A percentile compares a stretch with the other conserved stretches of the same genome.
Evolutionary conservation across 2,797 vertebrate genomes (phyloP).

Genomic region (Sebastiscus tertius): DNA sequence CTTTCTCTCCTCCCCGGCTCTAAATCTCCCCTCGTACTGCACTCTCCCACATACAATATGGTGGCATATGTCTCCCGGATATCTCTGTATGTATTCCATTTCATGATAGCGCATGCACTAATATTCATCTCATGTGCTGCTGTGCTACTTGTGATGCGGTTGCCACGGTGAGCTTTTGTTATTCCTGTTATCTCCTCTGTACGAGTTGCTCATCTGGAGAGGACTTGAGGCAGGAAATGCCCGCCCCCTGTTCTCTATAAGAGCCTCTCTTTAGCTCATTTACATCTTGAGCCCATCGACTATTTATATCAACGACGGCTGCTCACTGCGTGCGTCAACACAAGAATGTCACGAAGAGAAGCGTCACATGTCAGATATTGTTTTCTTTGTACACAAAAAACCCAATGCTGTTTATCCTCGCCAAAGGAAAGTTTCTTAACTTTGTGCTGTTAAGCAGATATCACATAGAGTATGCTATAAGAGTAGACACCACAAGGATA

Average conservation of each 20-base stretch:
- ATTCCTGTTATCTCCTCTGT: constrained; percentile 22
- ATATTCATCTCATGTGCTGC: background rate
- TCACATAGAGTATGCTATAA: too few relatives aligned
- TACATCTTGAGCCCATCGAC: background rate
- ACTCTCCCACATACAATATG: background rate
- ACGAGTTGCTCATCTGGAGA: constrained; percentile 27
- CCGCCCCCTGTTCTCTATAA: constrained; percentile 2
- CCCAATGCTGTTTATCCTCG: background rate
- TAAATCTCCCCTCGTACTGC: background rate
- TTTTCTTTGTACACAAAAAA: background rate
- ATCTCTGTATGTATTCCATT: constrained; percentile 6
- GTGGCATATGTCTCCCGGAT: background rate
- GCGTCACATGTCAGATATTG: background rate
- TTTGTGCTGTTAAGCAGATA: too few relatives aligned
- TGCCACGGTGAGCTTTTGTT: constrained; percentile 30
- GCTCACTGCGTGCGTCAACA: background rate
- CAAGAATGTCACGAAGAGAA: background rate
- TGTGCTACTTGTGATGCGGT: constrained; percentile 5
- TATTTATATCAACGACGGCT: background rate
- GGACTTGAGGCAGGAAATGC: constrained; percentile 27
- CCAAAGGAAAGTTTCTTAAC: background rate
- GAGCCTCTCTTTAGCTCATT: constrained; percentile 11
- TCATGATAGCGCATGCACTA: background rate
- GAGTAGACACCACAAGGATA: background rate
- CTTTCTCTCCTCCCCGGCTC: background rate